Percentiles rank a stretch among this genome's conserved stretches.
Evolutionary conservation across 2,797 vertebrate species (phyloP).

Genomic region (Natrix natrix): DNA sequence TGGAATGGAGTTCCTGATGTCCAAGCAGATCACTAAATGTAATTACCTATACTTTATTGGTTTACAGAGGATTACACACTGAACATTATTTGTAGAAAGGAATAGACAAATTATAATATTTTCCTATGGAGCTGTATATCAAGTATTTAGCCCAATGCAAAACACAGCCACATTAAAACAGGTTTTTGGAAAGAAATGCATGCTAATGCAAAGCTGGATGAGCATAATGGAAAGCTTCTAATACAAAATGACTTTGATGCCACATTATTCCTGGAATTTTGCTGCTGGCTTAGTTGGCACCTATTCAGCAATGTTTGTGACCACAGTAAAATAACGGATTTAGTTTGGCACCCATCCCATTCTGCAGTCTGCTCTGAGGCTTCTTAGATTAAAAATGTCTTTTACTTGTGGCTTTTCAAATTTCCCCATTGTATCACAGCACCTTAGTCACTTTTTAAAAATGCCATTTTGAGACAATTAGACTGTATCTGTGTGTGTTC

Average conservation of each 20-base stretch:
- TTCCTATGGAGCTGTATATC: neutral
- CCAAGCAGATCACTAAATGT: neutral
- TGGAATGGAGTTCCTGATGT: neutral
- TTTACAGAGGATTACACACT: conserved; percentile 7
- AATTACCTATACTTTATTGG: neutral
- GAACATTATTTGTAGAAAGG: conserved; percentile 6
- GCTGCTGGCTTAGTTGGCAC: neutral
- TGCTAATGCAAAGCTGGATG: conserved; percentile 32
- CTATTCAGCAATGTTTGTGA: conserved; percentile 30
- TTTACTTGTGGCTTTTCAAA: conserved; percentile 7
- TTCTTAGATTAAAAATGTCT: neutral
- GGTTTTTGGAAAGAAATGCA: conserved; percentile 18
- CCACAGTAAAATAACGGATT: conserved; percentile 23
- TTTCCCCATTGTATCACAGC: neutral
- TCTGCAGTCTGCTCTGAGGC: neutral
- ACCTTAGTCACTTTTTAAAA: neutral
- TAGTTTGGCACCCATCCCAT: neutral
- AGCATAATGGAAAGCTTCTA: conserved; percentile 46
- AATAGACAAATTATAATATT: neutral
- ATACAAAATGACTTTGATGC: conserved; percentile 31
- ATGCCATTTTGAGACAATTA: conserved; percentile 10
- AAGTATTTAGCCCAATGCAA: conserved; percentile 32
- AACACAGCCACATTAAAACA: conserved; percentile 1
- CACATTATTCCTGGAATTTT: conserved; percentile 52
- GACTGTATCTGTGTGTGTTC: conserved; percentile 1